Evolutionary conservation across 1,140 invertebrate genomes (phyloP).

Genomic region (Heterodera schachtii): DNA sequence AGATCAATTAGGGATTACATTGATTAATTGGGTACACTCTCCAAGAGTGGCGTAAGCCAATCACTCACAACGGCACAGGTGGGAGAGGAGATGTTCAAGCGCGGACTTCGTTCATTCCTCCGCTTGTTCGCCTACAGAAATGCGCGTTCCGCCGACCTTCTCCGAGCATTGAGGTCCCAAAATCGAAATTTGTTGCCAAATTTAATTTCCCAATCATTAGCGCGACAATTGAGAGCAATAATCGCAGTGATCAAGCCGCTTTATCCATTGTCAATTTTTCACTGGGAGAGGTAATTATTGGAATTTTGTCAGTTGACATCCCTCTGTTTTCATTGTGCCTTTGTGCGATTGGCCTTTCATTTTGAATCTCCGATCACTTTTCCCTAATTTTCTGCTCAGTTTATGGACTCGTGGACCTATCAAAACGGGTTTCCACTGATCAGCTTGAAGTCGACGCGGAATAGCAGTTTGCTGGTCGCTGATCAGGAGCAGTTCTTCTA

Average conservation of each 20-base stretch:
- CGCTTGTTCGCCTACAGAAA: slow-evolving; percentile 35
- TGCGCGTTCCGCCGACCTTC: slow-evolving; percentile 32
- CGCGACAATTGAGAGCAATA: slow-evolving; percentile 9
- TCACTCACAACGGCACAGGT: slow-evolving; percentile 14
- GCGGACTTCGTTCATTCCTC: slow-evolving; percentile 29
- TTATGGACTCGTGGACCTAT: slow-evolving; percentile 33
- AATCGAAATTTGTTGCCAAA: background rate
- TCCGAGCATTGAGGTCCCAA: slow-evolving; percentile 19
- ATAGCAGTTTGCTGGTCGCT: slow-evolving; percentile 11
- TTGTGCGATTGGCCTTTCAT: no score
- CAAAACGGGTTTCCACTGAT: slow-evolving; percentile 38
- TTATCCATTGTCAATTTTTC: slow-evolving; percentile 28
- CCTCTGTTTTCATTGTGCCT: no score
- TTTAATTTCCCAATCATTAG: background rate
- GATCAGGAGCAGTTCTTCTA: slow-evolving; percentile 27
- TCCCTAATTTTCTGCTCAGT: background rate
- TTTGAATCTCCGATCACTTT: no score
- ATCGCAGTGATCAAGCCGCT: background rate
- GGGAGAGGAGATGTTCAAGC: slow-evolving; percentile 37
- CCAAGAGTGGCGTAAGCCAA: no score
- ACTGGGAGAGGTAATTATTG: slow-evolving; percentile 7
- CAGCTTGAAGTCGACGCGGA: background rate
- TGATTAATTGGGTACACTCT: no score
- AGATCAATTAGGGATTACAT: no score
- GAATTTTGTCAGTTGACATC: no score